A percentile compares a stretch with the other conserved stretches of the same genome.
These are phyloP conservation scores for Ladona fulva DNA, from an alignment of 1,140 invertebrate species.

Conservation along the genomic window DNA sequence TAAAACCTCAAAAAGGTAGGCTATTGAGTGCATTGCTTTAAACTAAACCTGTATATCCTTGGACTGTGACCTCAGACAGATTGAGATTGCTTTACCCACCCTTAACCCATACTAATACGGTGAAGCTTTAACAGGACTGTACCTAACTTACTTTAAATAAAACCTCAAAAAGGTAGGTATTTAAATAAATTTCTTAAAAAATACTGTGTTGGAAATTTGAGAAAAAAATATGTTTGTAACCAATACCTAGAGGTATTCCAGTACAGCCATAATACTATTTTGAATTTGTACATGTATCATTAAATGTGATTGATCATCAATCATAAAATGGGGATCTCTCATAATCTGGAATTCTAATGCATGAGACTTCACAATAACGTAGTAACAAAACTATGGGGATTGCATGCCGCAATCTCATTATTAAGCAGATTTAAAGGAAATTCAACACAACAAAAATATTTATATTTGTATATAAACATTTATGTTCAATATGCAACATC, in stretches of 20 bases:
- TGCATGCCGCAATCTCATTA: background rate
- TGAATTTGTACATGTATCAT: slow-evolving; percentile 10
- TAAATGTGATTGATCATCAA: background rate
- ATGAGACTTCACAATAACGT: background rate
- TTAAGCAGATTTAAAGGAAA: background rate
- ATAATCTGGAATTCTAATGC: background rate
- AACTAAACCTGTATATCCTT: too few relatives aligned
- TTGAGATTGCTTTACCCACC: too few relatives aligned
- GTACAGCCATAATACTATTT: slow-evolving; percentile 5
- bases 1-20: too few relatives aligned
- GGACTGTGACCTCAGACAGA: too few relatives aligned
- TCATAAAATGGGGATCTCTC: background rate
- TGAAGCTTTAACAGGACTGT: too few relatives aligned
- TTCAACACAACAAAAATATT: background rate
- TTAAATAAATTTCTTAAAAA: background rate
- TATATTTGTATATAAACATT: background rate
- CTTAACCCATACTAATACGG: too few relatives aligned
- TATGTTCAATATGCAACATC: background rate
- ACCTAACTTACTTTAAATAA: too few relatives aligned
- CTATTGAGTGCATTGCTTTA: too few relatives aligned
- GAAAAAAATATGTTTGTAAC: background rate
- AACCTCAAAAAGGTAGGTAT: too few relatives aligned
- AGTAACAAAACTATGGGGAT: too few relatives aligned
- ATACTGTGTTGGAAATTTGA: background rate
- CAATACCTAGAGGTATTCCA: background rate